Evolutionary conservation across 2,113 vertebrate genomes (phyloP), one percentile per base, ranked within the genome.

Genomic region (Arothron firmamentum): DNA sequence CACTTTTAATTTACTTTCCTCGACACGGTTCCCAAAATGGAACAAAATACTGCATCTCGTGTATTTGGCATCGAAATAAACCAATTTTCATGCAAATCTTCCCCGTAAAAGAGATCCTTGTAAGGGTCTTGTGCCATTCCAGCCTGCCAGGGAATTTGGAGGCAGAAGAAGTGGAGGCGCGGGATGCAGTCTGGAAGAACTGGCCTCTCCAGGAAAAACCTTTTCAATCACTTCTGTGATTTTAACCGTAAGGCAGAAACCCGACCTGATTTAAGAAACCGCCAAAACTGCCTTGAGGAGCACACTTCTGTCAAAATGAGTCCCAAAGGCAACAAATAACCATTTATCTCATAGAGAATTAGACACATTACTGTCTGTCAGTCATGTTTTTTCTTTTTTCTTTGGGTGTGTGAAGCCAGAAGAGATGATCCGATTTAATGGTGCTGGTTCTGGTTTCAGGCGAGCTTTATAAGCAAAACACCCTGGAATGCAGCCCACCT

Each of bases 221-320:
- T 59, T 80, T 62, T 85, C 77, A 72, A 82, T 84, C 77, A 69
- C 76, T 62, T 77, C 57, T 79, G 74, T 75, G 73, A 80, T 77
- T 56, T 66, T 80, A 81, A 85, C 70, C 74, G 72, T 51, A 62
- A 41, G 78, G 58, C 63, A 62, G 72, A 81, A 83, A 85, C 75
- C 72, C 70, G 70, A 86, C 59, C 65, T 60, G 56, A 61, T 82
- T 80, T 75, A 59, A 85, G 48, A 72, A 72, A 68, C 65, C 62
- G 77, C 69, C 64, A 48, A 49, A 57, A 34, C 42, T 75, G 70
- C 72, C 62, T 23, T 14, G 13, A 20, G 70, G 57, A 59, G 59
- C 57, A 55, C 8, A 0, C 10, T 57, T 68, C 54, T 66, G 70
- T 79, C 60, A 59, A 63, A 72, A 49, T n/a, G 2, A 64, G 52